phyloP scores from a whole-genome alignment of 2,797 vertebrate genomes.

The Adelosebastes latens region DNA sequence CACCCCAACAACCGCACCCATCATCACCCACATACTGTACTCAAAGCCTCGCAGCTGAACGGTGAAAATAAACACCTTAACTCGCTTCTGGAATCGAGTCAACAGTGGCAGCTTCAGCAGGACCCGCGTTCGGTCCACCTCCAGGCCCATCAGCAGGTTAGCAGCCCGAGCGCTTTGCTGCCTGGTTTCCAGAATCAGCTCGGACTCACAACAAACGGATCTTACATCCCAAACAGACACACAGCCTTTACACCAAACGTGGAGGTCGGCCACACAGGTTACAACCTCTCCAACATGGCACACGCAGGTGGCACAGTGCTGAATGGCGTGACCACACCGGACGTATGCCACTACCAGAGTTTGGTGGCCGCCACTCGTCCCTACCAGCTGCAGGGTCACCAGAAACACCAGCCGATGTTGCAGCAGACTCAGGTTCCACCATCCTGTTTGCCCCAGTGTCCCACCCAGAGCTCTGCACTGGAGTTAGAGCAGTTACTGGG shows the following conservation, averaged over 20 bases:
- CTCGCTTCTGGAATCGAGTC: not conserved
- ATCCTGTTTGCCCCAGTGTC: constrained; percentile 40
- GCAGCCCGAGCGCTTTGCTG: not conserved
- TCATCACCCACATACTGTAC: constrained; percentile 6
- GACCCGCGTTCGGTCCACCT: not conserved
- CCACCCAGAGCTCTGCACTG: constrained; percentile 55
- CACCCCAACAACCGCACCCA: not conserved
- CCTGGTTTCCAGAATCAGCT: constrained; percentile 41
- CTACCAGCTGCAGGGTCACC: constrained; percentile 15
- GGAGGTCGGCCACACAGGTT: constrained; percentile 30
- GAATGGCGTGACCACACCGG: constrained; percentile 17
- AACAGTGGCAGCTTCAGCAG: constrained; percentile 60
- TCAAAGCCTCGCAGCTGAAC: not conserved
- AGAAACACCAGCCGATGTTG: constrained; percentile 30
- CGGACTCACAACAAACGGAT: not conserved
- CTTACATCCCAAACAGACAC: constrained; percentile 48
- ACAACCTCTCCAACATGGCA: constrained; percentile 1
- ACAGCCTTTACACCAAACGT: not conserved
- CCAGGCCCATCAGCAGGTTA: constrained; percentile 6
- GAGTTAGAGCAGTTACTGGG: constrained; percentile 70
- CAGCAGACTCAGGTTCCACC: constrained; percentile 12
- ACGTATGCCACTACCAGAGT: constrained; percentile 41
- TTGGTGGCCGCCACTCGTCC: constrained; percentile 10
- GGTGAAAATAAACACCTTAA: constrained; percentile 18
- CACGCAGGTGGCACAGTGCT: not conserved